A percentile compares a stretch with the other conserved stretches of the same genome.
Conservation (phyloP, 2,888 invertebrate genomes). For the Aphrophora alni region DNA sequence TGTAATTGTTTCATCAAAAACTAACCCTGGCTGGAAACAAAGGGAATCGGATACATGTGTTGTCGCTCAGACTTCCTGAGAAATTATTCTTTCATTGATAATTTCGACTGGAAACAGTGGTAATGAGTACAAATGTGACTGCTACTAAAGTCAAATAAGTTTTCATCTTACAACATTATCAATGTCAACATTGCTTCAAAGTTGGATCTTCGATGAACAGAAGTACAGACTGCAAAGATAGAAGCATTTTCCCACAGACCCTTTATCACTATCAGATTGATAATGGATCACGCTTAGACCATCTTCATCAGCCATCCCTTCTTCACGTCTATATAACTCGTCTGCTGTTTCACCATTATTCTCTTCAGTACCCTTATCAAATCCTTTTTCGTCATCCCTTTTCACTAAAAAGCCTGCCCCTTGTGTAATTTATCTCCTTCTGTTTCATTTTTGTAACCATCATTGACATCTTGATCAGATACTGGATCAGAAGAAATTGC, state of each 20-base stretch:
- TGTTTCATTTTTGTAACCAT: slow-evolving; percentile 56
- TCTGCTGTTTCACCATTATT: slow-evolving; percentile 57
- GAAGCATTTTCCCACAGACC: slow-evolving; percentile 44
- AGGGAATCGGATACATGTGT: slow-evolving; percentile 80
- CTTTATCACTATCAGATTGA: slow-evolving; percentile 15
- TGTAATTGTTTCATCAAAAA: slow-evolving; percentile 64
- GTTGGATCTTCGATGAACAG: slow-evolving; percentile 75
- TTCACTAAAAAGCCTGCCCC: slow-evolving; percentile 47
- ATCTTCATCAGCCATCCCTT: slow-evolving; percentile 69
- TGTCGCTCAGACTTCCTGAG: slow-evolving; percentile 71
- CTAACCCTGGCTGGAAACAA: slow-evolving; percentile 82
- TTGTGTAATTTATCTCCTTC: slow-evolving; percentile 74
- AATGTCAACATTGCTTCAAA: slow-evolving; percentile 70
- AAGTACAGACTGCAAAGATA: slow-evolving; percentile 59
- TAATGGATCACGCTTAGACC: slow-evolving; percentile 25
- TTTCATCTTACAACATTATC: slow-evolving; percentile 79
- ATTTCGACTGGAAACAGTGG: slow-evolving; percentile 13
- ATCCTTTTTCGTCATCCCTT: slow-evolving; percentile 42
- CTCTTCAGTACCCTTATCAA: slow-evolving; percentile 34
- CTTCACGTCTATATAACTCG: slow-evolving; percentile 65
- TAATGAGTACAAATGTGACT: slow-evolving; percentile 3
- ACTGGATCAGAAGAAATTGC: not conserved
- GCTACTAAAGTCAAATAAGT: slow-evolving; percentile 69
- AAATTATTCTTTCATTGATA: slow-evolving; percentile 26
- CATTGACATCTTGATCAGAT: slow-evolving; percentile 57